These are phyloP conservation scores for Ciconia boyciana DNA, from an alignment of 2,113 vertebrate species.

Conservation along the genomic window DNA sequence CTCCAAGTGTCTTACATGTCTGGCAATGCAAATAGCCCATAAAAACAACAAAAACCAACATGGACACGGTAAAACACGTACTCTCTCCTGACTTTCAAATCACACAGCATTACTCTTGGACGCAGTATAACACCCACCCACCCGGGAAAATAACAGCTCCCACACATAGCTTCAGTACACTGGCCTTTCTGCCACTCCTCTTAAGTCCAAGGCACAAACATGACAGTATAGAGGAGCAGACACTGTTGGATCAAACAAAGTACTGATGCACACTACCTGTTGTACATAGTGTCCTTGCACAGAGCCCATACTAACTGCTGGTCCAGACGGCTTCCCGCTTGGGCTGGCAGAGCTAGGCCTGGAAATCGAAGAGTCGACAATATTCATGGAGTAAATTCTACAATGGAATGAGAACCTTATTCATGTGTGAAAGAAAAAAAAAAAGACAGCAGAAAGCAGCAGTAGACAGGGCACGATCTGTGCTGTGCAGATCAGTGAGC, in stretches of 20 bases:
- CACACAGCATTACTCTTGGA: not conserved
- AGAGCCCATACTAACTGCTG: slow-evolving; percentile 82
- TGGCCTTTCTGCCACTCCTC: not conserved
- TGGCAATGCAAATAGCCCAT: not conserved
- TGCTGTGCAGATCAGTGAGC: not conserved
- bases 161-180: not conserved
- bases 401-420: slow-evolving; percentile 64
- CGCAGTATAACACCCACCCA: not conserved
- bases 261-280: slow-evolving; percentile 81
- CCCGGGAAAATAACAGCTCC: not conserved
- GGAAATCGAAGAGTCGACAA: slow-evolving; percentile 80
- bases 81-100: not conserved
- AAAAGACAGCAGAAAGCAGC: slow-evolving; percentile 17
- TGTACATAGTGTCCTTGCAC: slow-evolving; percentile 91
- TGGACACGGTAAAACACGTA: not conserved
- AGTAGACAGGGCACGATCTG: not conserved
- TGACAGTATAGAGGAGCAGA: not conserved
- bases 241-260: not conserved
- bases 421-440: slow-evolving; percentile 41
- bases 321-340: slow-evolving; percentile 90
- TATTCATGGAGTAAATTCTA: slow-evolving; percentile 69
- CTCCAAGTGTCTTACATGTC: not conserved
- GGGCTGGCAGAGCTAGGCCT: slow-evolving; percentile 97
- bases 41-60: not conserved
- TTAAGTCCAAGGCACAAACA: not conserved